Percentiles rank a stretch among this genome's conserved stretches.
Evolutionary conservation across 2,888 invertebrate genomes (phyloP).

Genomic region (Tetanocera ferruginea): DNA sequence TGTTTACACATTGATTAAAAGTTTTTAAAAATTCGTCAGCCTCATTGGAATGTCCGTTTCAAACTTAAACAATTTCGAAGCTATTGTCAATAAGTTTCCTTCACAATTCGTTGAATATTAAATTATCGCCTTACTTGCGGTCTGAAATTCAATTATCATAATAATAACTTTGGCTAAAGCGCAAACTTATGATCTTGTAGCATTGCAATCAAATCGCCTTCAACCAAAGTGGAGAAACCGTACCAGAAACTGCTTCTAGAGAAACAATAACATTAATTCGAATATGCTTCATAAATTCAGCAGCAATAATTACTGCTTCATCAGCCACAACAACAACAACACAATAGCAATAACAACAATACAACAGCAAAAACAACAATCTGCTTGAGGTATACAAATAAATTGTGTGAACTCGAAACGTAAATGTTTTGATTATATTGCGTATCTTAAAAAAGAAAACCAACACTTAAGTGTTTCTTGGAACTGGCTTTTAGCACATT

Average conservation of each 20-base stretch:
- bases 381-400: neutral
- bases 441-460: neutral
- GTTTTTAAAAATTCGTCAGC: neutral
- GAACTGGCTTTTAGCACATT: constrained; percentile 26
- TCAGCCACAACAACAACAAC: neutral
- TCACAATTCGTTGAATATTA: neutral
- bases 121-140: constrained; percentile 21
- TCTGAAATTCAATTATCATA: constrained; percentile 1
- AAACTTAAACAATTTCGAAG: neutral
- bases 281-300: constrained; percentile 62
- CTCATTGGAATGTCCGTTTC: constrained; percentile 6
- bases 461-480: constrained; percentile 13
- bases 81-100: neutral
- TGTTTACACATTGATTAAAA: neutral
- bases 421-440: neutral
- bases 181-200: constrained; percentile 8
- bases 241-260: constrained; percentile 47
- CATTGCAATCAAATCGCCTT: neutral
- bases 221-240: neutral
- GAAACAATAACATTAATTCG: constrained; percentile 64
- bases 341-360: constrained; percentile 53
- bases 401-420: neutral
- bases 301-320: constrained; percentile 53
- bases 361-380: neutral
- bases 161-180: constrained; percentile 12